Evolutionary conservation across 2,888 invertebrate species (phyloP), one percentile per base, ranked within the genome.

Genomic region (Tipula confusa): DNA sequence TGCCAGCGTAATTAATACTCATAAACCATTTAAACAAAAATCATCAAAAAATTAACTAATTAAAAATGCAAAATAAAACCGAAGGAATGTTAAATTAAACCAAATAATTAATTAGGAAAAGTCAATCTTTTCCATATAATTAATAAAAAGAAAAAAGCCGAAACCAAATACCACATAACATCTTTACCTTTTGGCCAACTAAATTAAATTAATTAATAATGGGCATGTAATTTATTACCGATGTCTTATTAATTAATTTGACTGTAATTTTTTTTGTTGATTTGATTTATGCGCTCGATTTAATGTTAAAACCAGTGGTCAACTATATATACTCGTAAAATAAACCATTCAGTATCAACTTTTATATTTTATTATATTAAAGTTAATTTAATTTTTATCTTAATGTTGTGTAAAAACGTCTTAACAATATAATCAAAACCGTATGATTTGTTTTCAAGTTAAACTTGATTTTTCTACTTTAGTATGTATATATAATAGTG

Each of bases 231-330:
- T 64, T 64, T 64, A 64, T 64, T 64, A 64, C 64, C 64, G 64
- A 64, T 64, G 64, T 64, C 64, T 64, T 64, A 64, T 64, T 64
- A 64, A 64, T 64, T 64, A 64, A 64, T 64, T 64, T 11, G 64
- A 24, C 24, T 64, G 64, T 64, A 64, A 64, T 64, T 64, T 64
- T n/a, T n/a, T 64, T 64, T 64, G 24, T 64, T 64, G 64, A 64
- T 64, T 64, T 64, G 64, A 64, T 64, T 24, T 24, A 64, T 64
- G 24, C 2, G 64, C 24, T 11, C 64, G 64, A 64, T 64, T 64
- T 24, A 64, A 24, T 9, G 64, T 64, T 64, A 64, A 64, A 64
- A 64, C 64, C 64, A 64, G 64, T 64, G 64, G 64, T 64, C 64
- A 64, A 13, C 13, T 15, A 15, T 43, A 11, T 6, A 43, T 15